Evolutionary conservation across 2,113 vertebrate species (phyloP).

Genomic region (Lepisosteus osseus): DNA sequence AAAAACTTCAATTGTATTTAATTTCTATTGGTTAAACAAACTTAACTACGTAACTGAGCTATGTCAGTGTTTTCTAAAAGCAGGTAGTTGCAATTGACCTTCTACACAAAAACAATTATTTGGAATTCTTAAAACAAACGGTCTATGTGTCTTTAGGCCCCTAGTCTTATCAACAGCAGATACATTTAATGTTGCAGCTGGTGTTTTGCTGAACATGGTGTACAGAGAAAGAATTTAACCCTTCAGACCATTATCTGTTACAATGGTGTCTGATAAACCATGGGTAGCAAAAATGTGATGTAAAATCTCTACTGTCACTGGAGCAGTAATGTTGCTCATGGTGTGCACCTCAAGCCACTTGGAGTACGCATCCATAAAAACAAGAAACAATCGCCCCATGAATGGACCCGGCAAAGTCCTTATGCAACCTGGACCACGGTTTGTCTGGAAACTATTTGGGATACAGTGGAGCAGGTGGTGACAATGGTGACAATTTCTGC

Average conservation of each 20-base stretch:
- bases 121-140: too few species aligned
- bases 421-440: conserved; percentile 9
- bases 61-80: too few species aligned
- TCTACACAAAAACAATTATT: too few species aligned
- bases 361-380: conserved; percentile 11
- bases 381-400: conserved; percentile 19
- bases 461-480: background rate
- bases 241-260: conserved; percentile 19
- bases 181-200: too few species aligned
- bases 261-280: conserved; percentile 11
- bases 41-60: too few species aligned
- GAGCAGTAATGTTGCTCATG: conserved; percentile 18
- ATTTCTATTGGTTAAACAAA: too few species aligned
- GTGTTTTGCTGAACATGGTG: too few species aligned
- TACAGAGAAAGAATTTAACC: too few species aligned
- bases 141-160: too few species aligned
- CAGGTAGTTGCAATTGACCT: too few species aligned
- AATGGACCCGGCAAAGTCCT: conserved; percentile 16
- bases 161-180: too few species aligned
- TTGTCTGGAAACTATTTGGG: conserved; percentile 17
- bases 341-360: conserved; percentile 20
- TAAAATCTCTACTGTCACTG: conserved; percentile 9
- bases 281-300: conserved; percentile 16
- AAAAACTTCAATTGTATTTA: too few species aligned
- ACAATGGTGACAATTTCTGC: background rate